Base-by-base conservation (phyloP, 1,140 invertebrate genomes). In the Tetramorium simillimum region DNA sequence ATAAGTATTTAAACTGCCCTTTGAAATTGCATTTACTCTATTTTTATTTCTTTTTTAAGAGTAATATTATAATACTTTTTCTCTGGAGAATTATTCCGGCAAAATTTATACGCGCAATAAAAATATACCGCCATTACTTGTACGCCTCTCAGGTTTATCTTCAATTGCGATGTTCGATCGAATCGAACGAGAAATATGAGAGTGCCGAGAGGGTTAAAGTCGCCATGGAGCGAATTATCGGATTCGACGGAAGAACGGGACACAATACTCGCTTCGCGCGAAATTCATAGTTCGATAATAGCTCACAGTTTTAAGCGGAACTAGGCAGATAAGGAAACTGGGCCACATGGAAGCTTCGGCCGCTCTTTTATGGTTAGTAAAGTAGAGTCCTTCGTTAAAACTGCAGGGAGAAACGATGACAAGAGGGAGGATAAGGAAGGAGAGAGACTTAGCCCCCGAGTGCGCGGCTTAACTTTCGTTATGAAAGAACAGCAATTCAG, bases 331-430 rank as follows among this genome's bases (percentile, higher is more conserved):
- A 85, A 89, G 86, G 82, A 90, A 92, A 92, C 63, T 92, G 67
- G 86, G 88, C 78, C 87, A 12, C 85, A 51, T 78, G 65, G 76
- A 85, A 91, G 21, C 12, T 58, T 12, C 63, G 46, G 58, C 6
- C 21, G 77, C 21, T 82, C 53, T 85, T 40, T 85, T 49, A 82
- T 6, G 14, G 51, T 33, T 46, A 40, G 67, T 21, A 86, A 87
- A 77, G 21, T 56, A 70, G 85, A 76, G 81, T 86, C 63, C 72
- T 91, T 91, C 88, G 86, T 92, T 92, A 91, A 91, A 90, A 88
- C 37, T 78, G 53, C 70, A 76, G 67, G 40, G 37, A 49, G 6
- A 33, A 82, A 69, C 37, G 49, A 81, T 33, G 62, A 63, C 63
- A 62, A 65, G 37, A 86, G 18, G 33, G 5, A n/a, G 37, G 14